Evolutionary conservation across 2,113 vertebrate species (phyloP).

Genomic region (Machaerirhynchus nigripectus): DNA sequence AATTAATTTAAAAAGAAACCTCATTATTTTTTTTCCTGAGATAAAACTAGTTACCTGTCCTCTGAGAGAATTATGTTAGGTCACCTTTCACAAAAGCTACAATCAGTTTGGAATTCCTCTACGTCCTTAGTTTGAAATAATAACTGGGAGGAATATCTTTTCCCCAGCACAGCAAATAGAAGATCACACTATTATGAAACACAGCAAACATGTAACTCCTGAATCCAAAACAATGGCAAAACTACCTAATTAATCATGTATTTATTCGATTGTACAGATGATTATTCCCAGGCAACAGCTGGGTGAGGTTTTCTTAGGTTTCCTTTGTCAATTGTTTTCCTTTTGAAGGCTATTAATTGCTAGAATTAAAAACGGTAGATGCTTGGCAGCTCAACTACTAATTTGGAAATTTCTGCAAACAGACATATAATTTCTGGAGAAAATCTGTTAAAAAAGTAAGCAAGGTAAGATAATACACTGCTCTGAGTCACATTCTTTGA

Average conservation of each 20-base stretch:
- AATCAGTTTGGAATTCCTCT: not conserved
- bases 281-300: not conserved
- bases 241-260: not conserved
- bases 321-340: not conserved
- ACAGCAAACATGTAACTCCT: not conserved
- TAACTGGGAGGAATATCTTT: not conserved
- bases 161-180: not conserved
- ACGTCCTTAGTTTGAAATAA: not conserved
- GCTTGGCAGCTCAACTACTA: not conserved
- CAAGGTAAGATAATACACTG: not conserved
- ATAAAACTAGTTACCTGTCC: not conserved
- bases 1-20: not conserved
- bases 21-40: not conserved
- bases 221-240: not conserved
- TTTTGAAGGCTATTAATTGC: not conserved
- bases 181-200: not conserved
- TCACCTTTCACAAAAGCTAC: not conserved
- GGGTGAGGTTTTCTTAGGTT: not conserved
- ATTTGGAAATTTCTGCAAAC: not conserved
- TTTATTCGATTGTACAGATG: fast-evolving
- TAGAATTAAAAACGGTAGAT: not conserved
- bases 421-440: not conserved
- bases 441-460: not conserved
- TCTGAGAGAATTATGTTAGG: not conserved
- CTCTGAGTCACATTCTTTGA: not conserved